A percentile compares a stretch with the other conserved stretches of the same genome.
Conservation (phyloP, 2,797 vertebrate species). For the Rhynchotus rufescens region DNA sequence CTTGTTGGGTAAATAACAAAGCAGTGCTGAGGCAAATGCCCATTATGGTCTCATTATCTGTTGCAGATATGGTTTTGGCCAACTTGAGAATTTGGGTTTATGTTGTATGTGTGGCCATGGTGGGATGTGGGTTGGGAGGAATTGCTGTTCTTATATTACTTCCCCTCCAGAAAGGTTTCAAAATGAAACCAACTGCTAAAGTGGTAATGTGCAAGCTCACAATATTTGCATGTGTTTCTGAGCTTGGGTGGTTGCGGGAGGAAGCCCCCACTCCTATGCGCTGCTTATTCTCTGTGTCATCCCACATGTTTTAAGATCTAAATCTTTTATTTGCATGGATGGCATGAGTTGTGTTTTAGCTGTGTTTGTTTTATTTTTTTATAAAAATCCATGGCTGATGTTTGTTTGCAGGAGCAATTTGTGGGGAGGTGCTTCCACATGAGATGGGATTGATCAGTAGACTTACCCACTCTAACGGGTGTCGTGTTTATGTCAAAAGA, state of each 20-base stretch:
- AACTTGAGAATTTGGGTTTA: background rate
- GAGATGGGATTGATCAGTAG: background rate
- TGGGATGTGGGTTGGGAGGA: slow-evolving; percentile 45
- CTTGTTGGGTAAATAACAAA: background rate
- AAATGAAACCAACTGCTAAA: slow-evolving; percentile 57
- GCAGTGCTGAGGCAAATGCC: background rate
- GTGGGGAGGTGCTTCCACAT: background rate
- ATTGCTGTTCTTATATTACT: slow-evolving; percentile 61
- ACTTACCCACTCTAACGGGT: background rate
- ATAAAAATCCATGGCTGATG: background rate
- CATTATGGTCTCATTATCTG: background rate
- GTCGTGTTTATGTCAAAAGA: background rate
- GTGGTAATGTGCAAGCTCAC: background rate
- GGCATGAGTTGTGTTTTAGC: background rate
- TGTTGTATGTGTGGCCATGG: background rate
- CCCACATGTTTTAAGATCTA: background rate
- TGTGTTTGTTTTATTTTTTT: background rate
- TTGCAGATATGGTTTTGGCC: slow-evolving; percentile 7
- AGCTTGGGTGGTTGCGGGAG: background rate
- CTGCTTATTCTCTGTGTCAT: slow-evolving; percentile 24
- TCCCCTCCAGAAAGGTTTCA: slow-evolving; percentile 46
- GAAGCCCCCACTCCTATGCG: background rate
- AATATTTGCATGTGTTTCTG: slow-evolving; percentile 40
- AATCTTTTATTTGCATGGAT: background rate
- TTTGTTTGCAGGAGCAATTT: background rate